Evolutionary conservation across 2,113 vertebrate species (phyloP).

Genomic region (Scolopax mira): DNA sequence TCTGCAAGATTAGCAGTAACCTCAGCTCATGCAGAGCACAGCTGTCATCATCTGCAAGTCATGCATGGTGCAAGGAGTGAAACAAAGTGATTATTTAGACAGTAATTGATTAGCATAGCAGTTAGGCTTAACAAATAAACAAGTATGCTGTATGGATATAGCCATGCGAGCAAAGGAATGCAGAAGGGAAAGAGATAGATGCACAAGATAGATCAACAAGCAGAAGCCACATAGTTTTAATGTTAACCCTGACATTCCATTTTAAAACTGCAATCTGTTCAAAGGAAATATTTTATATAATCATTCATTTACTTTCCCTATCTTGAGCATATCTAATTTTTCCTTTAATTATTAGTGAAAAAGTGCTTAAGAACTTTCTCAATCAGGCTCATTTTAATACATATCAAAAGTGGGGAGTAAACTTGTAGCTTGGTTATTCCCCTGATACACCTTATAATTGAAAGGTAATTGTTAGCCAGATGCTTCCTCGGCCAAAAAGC

Average conservation of each 20-base stretch:
- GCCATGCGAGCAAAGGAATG: background rate
- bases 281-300: background rate
- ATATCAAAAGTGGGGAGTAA: background rate
- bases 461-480: constrained; percentile 29
- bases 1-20: background rate
- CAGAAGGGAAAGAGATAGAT: background rate
- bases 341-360: constrained; percentile 6
- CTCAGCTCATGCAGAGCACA: background rate
- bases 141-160: background rate
- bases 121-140: constrained; percentile 1
- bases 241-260: background rate
- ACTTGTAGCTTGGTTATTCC: constrained; percentile 1
- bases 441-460: background rate
- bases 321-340: background rate
- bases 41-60: background rate
- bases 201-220: background rate
- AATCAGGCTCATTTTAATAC: background rate
- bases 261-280: constrained; percentile 8
- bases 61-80: background rate
- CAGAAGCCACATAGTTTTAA: background rate
- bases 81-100: background rate
- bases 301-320: background rate
- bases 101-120: background rate
- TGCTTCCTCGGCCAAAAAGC: background rate
- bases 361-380: background rate